These are phyloP conservation scores for Picathartes gymnocephalus DNA, from an alignment of 2,113 vertebrate species.

Conservation along the genomic window DNA sequence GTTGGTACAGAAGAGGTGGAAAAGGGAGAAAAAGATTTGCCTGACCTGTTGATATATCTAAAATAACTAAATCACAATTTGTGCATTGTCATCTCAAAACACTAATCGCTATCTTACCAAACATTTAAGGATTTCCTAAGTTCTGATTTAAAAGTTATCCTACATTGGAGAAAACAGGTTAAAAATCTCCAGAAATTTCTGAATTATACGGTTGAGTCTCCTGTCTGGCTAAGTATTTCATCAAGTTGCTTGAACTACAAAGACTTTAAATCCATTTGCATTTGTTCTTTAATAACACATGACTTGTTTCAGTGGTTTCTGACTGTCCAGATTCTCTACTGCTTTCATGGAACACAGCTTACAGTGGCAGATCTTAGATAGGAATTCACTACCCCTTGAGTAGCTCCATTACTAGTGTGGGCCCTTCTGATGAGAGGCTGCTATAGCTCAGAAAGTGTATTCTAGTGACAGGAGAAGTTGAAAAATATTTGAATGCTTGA, in stretches of 20 bases:
- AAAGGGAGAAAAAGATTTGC: neutral
- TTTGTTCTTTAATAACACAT: neutral
- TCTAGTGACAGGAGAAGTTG: neutral
- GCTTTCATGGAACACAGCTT: neutral
- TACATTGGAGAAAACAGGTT: neutral
- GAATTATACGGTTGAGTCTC: neutral
- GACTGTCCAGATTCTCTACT: neutral
- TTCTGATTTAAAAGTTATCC: neutral
- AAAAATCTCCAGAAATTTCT: neutral
- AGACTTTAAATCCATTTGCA: neutral
- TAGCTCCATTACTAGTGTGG: neutral
- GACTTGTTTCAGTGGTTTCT: neutral
- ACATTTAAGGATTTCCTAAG: neutral
- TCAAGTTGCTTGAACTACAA: neutral
- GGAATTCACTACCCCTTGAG: neutral
- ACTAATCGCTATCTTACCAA: neutral
- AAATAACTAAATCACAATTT: neutral
- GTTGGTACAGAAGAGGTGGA: accelerated
- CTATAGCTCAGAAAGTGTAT: neutral
- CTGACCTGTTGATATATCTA: neutral
- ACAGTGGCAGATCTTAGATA: neutral
- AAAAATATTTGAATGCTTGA: neutral
- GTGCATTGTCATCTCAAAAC: neutral
- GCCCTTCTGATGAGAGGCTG: neutral
- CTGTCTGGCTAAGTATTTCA: neutral